These are phyloP conservation scores for Antheraea yamamai DNA, from an alignment of 2,888 invertebrate genomes.

Conservation along the genomic window DNA sequence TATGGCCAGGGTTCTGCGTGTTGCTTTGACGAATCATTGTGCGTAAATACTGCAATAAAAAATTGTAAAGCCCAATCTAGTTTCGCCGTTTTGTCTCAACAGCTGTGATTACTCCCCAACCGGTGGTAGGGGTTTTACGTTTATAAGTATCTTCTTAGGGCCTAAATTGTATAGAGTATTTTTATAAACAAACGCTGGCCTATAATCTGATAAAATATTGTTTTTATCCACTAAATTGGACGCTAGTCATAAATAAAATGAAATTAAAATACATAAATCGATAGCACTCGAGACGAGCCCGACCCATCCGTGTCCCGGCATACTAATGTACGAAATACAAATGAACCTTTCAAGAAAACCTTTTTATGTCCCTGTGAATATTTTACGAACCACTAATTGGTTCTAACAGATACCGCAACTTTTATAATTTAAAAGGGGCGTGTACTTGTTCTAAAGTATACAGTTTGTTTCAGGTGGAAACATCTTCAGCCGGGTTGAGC, in stretches of 20 bases:
- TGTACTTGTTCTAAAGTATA: conserved; percentile 23
- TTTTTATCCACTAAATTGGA: conserved; percentile 17
- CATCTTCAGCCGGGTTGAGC: not conserved
- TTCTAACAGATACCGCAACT: conserved; percentile 34
- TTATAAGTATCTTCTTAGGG: too few species aligned
- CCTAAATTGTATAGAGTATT: not conserved
- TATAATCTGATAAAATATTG: not conserved
- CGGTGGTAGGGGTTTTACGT: too few species aligned
- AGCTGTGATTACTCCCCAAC: too few species aligned
- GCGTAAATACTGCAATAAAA: too few species aligned
- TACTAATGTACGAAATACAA: conserved; percentile 35
- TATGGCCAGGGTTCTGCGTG: too few species aligned
- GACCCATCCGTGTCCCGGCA: conserved; percentile 41
- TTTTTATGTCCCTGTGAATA: conserved; percentile 40
- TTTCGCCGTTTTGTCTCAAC: too few species aligned
- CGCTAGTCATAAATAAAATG: conserved; percentile 21
- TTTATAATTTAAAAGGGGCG: conserved; percentile 28
- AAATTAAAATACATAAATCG: conserved; percentile 39
- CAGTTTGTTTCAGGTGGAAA: not conserved
- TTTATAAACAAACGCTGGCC: not conserved
- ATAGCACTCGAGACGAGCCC: conserved; percentile 36
- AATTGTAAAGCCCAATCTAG: too few species aligned
- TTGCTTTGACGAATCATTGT: too few species aligned
- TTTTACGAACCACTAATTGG: conserved; percentile 49
- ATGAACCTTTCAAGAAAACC: conserved; percentile 38